Evolutionary conservation across 1,140 invertebrate species (phyloP), one percentile per base, ranked within the genome.

Genomic region (Sinella curviseta): DNA sequence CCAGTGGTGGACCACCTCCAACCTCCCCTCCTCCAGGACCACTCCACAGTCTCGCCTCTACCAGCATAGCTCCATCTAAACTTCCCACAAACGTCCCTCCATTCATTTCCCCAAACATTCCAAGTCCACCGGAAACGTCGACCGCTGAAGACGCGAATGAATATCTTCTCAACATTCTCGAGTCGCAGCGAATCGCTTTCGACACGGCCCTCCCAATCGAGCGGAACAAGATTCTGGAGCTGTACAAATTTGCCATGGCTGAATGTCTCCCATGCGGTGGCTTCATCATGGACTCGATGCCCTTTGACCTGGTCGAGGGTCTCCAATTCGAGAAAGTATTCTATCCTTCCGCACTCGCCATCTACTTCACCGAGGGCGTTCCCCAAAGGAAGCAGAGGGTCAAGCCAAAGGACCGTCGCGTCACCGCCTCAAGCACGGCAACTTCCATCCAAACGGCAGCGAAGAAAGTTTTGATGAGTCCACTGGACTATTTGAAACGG

Each of bases 191-290:
- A 12, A 48, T 75, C 1, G 14, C 36, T 3, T 75, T 75, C 28
- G 34, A 36, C n/a, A 75, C 74, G 3, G 34, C 74, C 4, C 3
- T 48, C 1, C 74, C 74, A 55, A 28, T 78, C 2, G 54, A 30
- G 16, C 36, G 57, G 30, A 48, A 76, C 20, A 76, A 79, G 36
- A 79, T 81, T 48, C 14, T 81, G n/a, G 74, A 81, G 20, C 75
- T 81, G 60, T 55, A 67, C n/a, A 81, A 81, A 39, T 79, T 78
- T 30, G 80, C 80, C 35, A 81, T 81, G 80, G 26, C 73, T 2
- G 80, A 81, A 34, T n/a, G 31, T 31, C 48, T 76, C 2, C 80
- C 80, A 1, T 73, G 77, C 20, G 33, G 57, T 20, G 80, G 80
- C 1, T 81, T 76, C 39, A 34, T 81, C 2, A 76, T 81, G 20